Evolutionary conservation across 2,113 vertebrate species (phyloP).

Genomic region (Sander lucioperca): DNA sequence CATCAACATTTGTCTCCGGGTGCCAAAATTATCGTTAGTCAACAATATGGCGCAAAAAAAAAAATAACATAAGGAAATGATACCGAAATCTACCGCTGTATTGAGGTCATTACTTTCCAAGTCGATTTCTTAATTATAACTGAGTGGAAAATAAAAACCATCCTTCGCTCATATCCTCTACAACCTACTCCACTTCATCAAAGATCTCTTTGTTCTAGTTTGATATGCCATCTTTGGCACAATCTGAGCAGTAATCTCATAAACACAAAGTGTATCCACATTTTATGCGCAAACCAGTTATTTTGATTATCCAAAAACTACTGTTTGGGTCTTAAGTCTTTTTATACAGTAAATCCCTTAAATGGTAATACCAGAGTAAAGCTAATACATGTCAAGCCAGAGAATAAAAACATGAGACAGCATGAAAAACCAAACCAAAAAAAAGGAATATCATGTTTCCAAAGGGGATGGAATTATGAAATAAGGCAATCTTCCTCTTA

Average conservation of each 20-base stretch:
- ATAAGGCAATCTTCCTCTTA: not conserved
- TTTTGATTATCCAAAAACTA: slow-evolving; percentile 58
- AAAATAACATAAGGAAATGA: not conserved
- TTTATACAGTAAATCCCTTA: slow-evolving; percentile 3
- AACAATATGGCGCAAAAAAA: not conserved
- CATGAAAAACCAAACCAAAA: not conserved
- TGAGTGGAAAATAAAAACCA: slow-evolving; percentile 36
- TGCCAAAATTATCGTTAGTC: not conserved
- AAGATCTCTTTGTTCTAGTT: slow-evolving; percentile 45
- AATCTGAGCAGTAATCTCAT: slow-evolving; percentile 45
- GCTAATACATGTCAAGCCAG: not conserved
- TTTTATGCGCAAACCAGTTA: slow-evolving; percentile 49
- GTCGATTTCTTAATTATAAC: slow-evolving; percentile 22
- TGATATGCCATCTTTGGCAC: slow-evolving; percentile 23
- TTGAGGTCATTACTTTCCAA: slow-evolving; percentile 2
- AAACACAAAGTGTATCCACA: slow-evolving; percentile 45
- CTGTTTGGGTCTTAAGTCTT: slow-evolving; percentile 34
- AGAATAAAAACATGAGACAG: slow-evolving; percentile 2
- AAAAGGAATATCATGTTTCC: not conserved
- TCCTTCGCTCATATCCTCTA: not conserved
- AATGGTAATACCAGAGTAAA: slow-evolving; percentile 2
- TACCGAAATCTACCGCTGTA: slow-evolving; percentile 7
- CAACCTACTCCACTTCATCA: slow-evolving; percentile 26
- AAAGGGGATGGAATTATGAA: not conserved
- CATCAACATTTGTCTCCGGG: not conserved